Base-by-base conservation (phyloP, 2,113 vertebrate genomes). In the Fulica atra region DNA sequence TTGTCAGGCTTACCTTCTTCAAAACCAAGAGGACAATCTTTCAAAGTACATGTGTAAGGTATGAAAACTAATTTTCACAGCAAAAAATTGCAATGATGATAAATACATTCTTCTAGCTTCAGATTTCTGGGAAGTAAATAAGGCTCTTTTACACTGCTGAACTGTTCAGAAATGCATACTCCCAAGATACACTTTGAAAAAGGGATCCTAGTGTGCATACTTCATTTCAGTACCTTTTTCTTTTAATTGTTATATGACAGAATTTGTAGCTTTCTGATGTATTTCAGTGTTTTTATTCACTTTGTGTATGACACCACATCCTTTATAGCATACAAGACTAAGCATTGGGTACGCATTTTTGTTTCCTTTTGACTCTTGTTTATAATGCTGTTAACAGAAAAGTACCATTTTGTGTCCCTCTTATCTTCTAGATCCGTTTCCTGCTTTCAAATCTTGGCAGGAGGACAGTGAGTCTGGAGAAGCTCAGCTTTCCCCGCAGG, bases 401-500 rank as follows among this genome's bases (percentile, higher is more conserved):
- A 89, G 25, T 95, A 94, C 66, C 81, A 74, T 97, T 94, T 92
- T 97, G 69, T 98, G 73, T 97, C 88, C 36, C 53, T 81, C 38
- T 73, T 94, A 66, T 94, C 91, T 97, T 97, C 48, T 97, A 99
- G 99, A 99, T 95, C 99, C 99, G 1, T 98, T 99, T 97, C 99
- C 99, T 89, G 99, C 99, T 93, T 99, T 98, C 97, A 99, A 99
- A 95, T 99, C 99, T 92, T 99, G 99, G 99, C 99, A 99, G 97
- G 99, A 99, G 59, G 99, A 99, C 92, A 98, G 86, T 44, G 99
- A 99, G 42, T 98, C 98, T 84, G 99, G 99, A 94, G 99, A 99
- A 97, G 99, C 99, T 42, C 99, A 99, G 96, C 98, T 99, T 81
- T 99, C 99, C 84, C 99, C 99, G 1, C 98, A 99, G 97, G 99